phyloP scores from a whole-genome alignment of 2,888 invertebrate genomes.

The Helobdella robusta region DNA sequence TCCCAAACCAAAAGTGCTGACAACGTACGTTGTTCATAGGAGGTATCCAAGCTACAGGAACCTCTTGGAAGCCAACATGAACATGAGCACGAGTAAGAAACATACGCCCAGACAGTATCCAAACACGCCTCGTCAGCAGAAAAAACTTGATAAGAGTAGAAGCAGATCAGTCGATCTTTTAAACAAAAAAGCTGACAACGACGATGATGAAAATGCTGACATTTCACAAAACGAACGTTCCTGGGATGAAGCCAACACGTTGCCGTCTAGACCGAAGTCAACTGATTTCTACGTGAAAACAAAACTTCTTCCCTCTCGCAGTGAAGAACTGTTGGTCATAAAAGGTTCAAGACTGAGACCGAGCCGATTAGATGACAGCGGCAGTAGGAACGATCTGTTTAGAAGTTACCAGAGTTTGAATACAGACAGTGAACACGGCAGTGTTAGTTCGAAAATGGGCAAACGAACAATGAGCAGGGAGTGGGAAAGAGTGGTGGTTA shows the following conservation, averaged over 20 bases:
- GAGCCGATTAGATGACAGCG: constrained; percentile 1
- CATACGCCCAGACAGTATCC: too few species aligned
- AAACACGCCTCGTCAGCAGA: constrained; percentile 11
- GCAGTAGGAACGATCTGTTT: constrained; percentile 1
- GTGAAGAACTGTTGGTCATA: constrained; percentile 19
- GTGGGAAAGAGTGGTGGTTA: constrained; percentile 6
- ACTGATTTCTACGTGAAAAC: background rate
- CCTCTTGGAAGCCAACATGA: background rate
- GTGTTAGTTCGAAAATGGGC: constrained; percentile 6
- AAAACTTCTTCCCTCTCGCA: constrained; percentile 1
- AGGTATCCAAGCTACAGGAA: background rate
- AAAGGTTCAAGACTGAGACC: background rate
- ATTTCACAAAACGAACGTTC: background rate
- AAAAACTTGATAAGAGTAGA: background rate
- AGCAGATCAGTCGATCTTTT: constrained; percentile 2
- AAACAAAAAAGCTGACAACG: background rate
- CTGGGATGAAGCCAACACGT: background rate
- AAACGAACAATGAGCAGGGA: constrained; percentile 10
- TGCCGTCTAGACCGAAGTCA: background rate
- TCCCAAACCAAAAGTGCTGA: background rate
- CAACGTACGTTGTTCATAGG: constrained; percentile 9
- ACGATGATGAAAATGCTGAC: background rate
- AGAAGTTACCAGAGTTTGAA: constrained; percentile 20
- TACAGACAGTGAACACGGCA: constrained; percentile 13
- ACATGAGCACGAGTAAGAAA: too few species aligned